A percentile compares a stretch with the other conserved stretches of the same genome.
Evolutionary conservation across 2,113 vertebrate species (phyloP).

Genomic region (Lampris megalopsis): DNA sequence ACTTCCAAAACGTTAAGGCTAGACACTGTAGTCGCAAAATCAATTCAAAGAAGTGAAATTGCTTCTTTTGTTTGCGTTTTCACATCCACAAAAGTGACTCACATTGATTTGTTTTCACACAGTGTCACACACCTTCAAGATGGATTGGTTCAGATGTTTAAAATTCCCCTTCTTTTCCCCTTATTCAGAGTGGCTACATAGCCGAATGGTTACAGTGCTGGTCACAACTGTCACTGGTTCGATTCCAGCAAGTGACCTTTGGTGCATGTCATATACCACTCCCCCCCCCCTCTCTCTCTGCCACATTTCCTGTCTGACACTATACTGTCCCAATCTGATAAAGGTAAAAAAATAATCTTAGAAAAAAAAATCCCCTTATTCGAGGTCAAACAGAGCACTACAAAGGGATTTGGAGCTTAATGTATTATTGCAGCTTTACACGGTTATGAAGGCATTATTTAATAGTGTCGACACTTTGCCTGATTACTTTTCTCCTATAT

Average conservation of each 20-base stretch:
- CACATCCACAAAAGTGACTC: background rate
- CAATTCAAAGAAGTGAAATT: too few relatives aligned
- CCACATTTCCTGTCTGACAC: too few relatives aligned
- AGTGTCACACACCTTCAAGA: background rate
- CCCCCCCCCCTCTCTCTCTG: too few relatives aligned
- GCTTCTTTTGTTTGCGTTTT: background rate
- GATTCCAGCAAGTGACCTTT: too few relatives aligned
- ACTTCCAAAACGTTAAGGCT: too few relatives aligned
- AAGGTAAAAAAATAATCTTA: too few relatives aligned
- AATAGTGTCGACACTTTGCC: conserved; percentile 11
- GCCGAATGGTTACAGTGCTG: too few relatives aligned
- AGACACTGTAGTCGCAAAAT: too few relatives aligned
- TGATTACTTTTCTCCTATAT: conserved; percentile 18
- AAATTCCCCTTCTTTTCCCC: background rate
- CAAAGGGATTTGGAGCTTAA: conserved; percentile 27
- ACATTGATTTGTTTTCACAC: conserved; percentile 4
- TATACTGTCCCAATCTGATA: too few relatives aligned
- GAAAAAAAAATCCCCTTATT: background rate
- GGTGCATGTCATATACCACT: too few relatives aligned
- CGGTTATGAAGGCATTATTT: conserved; percentile 50
- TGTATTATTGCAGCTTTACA: conserved; percentile 30
- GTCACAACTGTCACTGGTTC: too few relatives aligned
- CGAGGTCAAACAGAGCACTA: conserved; percentile 25
- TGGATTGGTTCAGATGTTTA: conserved; percentile 36
- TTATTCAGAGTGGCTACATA: too few relatives aligned